Base-by-base conservation (phyloP, 2,888 invertebrate genomes). In the Cacoxenus indagator region DNA sequence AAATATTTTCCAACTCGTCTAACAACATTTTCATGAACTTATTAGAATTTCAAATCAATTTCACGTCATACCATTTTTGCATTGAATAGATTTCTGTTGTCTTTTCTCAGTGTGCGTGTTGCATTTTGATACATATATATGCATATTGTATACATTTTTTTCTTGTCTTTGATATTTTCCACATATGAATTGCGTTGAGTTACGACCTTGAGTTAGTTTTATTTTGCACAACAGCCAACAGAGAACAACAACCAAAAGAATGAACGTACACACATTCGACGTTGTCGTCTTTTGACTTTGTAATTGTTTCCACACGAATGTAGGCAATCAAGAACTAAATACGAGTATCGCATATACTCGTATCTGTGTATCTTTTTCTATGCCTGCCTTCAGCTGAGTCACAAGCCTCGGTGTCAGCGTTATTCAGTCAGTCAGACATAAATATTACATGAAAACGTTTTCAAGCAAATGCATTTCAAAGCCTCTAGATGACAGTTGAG, bases 131-230 rank as follows among this genome's bases (percentile, higher is more conserved):
- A 11, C 37, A 11, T 37, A 5, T 14, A 1, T 37, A 11, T 37
- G 37, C 14, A 11, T 37, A 14, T 37, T 37, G 8, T 2, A 11
- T 6, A 11, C 14, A 5, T 37, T 37, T 2, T 37, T 37, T 37
- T 37, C 14, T 37, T 37, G 8, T 37, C 37, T 37, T 37, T 37
- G 9, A 37, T 37, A 37, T 37, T 37, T 37, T 70, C 65, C 70
- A 64, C 70, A 71, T 72, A 73, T 70, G 68, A 73, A 70, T 70
- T 74, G 68, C 66, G 54, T 19, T 2, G 22, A 22, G 45, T 46
- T 4, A 31, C 66, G 75, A 69, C 77, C 77, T 76, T 77, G 75
- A 70, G 70, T 71, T 69, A 69, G 70, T 69, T 75, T 55, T 14
- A 55, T 55, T 55, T 55, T 55, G 64, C 76, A 73, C 68, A 71